Evolutionary conservation across 2,888 invertebrate genomes (phyloP).

Genomic region (Osmoderma eremita): DNA sequence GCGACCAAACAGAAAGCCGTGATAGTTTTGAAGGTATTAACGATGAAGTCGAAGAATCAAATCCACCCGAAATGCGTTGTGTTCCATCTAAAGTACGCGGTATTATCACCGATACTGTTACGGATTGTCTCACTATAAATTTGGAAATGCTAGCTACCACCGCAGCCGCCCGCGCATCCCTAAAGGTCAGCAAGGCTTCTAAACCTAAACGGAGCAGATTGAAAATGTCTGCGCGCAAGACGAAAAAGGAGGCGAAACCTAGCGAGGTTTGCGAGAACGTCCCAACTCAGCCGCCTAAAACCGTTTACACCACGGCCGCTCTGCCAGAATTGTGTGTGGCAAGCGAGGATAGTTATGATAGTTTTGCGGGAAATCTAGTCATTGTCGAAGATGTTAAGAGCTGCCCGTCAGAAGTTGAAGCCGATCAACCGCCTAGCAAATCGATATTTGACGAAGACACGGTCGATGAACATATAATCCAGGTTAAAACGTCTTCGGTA

Average conservation of each 20-base stretch:
- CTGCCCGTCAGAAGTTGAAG: neutral
- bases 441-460: slow-evolving; percentile 31
- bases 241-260: slow-evolving; percentile 1
- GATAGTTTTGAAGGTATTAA: too few species aligned
- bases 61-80: too few species aligned
- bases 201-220: slow-evolving; percentile 23
- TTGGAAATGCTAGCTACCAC: slow-evolving; percentile 21
- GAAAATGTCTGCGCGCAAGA: slow-evolving; percentile 17
- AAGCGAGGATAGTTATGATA: slow-evolving; percentile 33
- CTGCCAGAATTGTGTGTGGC: slow-evolving; percentile 9
- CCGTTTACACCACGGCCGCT: slow-evolving; percentile 4
- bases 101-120: neutral
- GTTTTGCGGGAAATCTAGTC: slow-evolving; percentile 27
- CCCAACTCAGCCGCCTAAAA: slow-evolving; percentile 7
- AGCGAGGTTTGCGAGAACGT: slow-evolving; percentile 7
- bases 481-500: neutral
- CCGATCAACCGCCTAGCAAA: slow-evolving; percentile 3
- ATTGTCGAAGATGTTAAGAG: slow-evolving; percentile 23
- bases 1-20: too few species aligned
- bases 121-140: neutral
- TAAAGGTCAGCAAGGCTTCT: neutral
- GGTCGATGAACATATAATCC: slow-evolving; percentile 1
- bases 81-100: too few species aligned
- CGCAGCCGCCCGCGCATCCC: slow-evolving; percentile 6
- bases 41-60: too few species aligned